Base-by-base conservation (phyloP, 2,888 invertebrate genomes). In the Clanis bilineata region DNA sequence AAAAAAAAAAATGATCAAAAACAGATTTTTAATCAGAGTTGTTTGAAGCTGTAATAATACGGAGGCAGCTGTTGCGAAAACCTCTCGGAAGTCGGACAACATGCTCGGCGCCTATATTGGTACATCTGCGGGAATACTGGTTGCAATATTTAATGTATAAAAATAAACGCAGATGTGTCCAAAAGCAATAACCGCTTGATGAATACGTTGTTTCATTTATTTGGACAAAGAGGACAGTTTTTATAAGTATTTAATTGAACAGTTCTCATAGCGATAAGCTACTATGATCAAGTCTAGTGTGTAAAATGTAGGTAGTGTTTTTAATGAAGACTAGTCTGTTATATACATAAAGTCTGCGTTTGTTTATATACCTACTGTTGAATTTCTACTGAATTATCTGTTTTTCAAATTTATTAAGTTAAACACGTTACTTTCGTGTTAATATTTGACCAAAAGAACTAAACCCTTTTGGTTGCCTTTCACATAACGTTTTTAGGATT, bases 11-110 rank as follows among this genome's bases (percentile, higher is more conserved):
- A 7, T 41, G 2, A 18, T 41, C 6, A 32, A 5, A 15, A 51
- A 51, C 51, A 32, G 32, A 51, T 32, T 51, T 32, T 51, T 51
- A 32, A 51, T 18, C 32, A 51, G 32, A 51, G 32, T 51, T 51
- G 18, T 32, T 7, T 32, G 18, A 18, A 32, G 51, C 51, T 51
- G 51, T 18, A 51, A 51, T 51, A 32, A 51, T 51, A 51, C 3
- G 47, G 25, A 18, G 18, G 32, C 51, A 51, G 32, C 51, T 51
- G 51, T 51, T 51, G 51, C 32, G 32, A 25, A 41, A 51, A 32
- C 18, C 32, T 51, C 28, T 28, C 32, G 25, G 47, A 28, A 28
- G 32, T 28, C 32, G 25, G 47, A 28, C 51, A 51, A 51, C 32
- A n/a, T 32, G 51, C 28, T 32, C 51, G 3, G 32, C 28, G 10